Evolutionary conservation across 2,888 invertebrate genomes (phyloP).

Genomic region (Aphodius granarius): DNA sequence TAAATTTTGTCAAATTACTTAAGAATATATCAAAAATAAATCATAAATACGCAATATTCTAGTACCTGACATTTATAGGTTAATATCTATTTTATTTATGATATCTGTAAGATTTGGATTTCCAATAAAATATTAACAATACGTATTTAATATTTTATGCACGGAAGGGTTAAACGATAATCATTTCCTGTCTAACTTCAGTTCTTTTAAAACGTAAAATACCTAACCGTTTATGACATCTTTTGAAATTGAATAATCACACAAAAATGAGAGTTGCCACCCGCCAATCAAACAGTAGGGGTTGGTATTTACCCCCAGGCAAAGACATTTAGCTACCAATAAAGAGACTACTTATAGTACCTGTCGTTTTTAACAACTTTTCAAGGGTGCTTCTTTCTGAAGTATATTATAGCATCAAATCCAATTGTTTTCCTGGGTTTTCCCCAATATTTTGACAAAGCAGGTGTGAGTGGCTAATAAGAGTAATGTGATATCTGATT

Average conservation of each 20-base stretch:
- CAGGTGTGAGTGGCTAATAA: neutral
- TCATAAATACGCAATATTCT: too few species aligned
- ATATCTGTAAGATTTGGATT: too few species aligned
- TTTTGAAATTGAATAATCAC: neutral
- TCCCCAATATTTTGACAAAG: neutral
- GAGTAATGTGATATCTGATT: neutral
- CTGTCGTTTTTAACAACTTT: neutral
- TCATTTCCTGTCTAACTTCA: neutral
- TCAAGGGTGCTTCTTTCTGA: neutral
- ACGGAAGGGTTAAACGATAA: too few species aligned
- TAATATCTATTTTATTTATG: too few species aligned
- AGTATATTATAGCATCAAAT: neutral
- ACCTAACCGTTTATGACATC: neutral
- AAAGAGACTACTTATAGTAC: neutral
- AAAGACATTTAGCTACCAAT: neutral
- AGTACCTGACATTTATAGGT: too few species aligned
- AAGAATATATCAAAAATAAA: too few species aligned
- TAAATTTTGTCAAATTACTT: too few species aligned
- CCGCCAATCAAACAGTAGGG: neutral
- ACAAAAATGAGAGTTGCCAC: neutral
- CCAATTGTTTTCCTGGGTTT: neutral
- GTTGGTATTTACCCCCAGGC: neutral
- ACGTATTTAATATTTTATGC: too few species aligned
- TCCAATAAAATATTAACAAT: too few species aligned
- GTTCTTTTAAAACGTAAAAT: neutral